phyloP scores from a whole-genome alignment of 1,140 invertebrate genomes.

The Parasteatoda tepidariorum region DNA sequence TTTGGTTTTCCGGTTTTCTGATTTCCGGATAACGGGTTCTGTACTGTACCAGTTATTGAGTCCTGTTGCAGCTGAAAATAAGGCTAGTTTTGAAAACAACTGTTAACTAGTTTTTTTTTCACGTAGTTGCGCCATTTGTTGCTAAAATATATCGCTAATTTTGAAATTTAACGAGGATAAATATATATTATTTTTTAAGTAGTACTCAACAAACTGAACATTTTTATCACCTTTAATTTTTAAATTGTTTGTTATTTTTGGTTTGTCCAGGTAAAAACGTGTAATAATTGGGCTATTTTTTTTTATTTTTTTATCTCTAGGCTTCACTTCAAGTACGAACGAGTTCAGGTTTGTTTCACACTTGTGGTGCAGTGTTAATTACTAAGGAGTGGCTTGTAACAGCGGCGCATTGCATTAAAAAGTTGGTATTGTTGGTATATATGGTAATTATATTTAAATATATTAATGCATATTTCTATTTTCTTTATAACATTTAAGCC shows the following conservation, averaged over 20 bases:
- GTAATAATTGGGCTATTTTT: neutral
- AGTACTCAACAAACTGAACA: neutral
- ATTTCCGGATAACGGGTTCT: too few relatives aligned
- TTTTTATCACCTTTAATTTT: neutral
- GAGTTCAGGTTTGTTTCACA: slow-evolving; percentile 32
- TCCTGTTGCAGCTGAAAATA: too few relatives aligned
- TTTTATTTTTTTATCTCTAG: neutral
- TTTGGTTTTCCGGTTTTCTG: too few relatives aligned
- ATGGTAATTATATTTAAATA: neutral
- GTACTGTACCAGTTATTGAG: too few relatives aligned
- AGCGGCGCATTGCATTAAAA: slow-evolving; percentile 53
- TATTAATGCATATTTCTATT: neutral
- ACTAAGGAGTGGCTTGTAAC: slow-evolving; percentile 31
- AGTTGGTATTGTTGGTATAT: neutral
- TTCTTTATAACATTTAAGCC: neutral
- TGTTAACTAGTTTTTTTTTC: too few relatives aligned
- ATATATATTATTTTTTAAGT: neutral
- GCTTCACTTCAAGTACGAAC: slow-evolving; percentile 12
- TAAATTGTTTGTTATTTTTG: neutral
- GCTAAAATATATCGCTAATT: neutral
- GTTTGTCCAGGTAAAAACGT: neutral
- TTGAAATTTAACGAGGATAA: neutral
- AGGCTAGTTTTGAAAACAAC: too few relatives aligned
- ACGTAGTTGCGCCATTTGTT: too few relatives aligned
- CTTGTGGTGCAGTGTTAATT: slow-evolving; percentile 30